Conservation (phyloP, 2,888 invertebrate genomes). For the Prosopocoilus inquinatus region DNA sequence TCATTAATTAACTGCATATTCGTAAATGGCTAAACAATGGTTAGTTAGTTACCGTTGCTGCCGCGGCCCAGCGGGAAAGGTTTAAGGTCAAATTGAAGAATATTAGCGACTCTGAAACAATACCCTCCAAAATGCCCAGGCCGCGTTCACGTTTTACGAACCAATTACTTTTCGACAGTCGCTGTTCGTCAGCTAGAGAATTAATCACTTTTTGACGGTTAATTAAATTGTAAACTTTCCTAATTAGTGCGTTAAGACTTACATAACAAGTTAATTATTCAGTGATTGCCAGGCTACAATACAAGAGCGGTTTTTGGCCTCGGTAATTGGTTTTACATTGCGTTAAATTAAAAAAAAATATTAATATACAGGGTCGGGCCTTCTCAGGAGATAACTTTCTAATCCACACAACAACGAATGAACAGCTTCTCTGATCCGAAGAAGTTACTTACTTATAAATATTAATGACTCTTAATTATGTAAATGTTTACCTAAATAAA, state of each 20-base stretch:
- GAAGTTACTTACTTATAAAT: slow-evolving; percentile 11
- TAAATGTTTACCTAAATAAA: neutral
- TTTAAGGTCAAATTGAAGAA: slow-evolving; percentile 21
- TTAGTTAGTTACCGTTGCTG: slow-evolving; percentile 29
- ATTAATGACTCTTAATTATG: slow-evolving; percentile 13
- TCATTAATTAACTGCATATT: slow-evolving; percentile 31
- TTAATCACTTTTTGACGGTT: slow-evolving; percentile 33
- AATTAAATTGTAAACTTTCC: slow-evolving; percentile 34
- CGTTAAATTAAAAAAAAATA: too few relatives aligned
- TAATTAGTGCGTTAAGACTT: slow-evolving; percentile 26
- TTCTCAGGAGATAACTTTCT: too few relatives aligned
- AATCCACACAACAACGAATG: too few relatives aligned
- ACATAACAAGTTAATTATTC: slow-evolving; percentile 18
- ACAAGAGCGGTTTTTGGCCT: slow-evolving; percentile 5
- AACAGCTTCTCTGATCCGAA: too few relatives aligned
- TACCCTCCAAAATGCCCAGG: neutral
- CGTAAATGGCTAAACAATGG: slow-evolving; percentile 30
- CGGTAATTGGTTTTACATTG: slow-evolving; percentile 3
- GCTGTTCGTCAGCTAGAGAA: slow-evolving; percentile 24
- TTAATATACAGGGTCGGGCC: too few relatives aligned
- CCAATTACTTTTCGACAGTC: slow-evolving; percentile 22
- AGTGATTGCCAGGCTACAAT: slow-evolving; percentile 13
- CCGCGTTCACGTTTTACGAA: slow-evolving; percentile 3
- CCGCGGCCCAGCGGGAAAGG: slow-evolving; percentile 13
- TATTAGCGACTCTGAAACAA: slow-evolving; percentile 12